Base-by-base conservation (phyloP, 1,140 invertebrate species). In the Meloidogyne hapla region DNA sequence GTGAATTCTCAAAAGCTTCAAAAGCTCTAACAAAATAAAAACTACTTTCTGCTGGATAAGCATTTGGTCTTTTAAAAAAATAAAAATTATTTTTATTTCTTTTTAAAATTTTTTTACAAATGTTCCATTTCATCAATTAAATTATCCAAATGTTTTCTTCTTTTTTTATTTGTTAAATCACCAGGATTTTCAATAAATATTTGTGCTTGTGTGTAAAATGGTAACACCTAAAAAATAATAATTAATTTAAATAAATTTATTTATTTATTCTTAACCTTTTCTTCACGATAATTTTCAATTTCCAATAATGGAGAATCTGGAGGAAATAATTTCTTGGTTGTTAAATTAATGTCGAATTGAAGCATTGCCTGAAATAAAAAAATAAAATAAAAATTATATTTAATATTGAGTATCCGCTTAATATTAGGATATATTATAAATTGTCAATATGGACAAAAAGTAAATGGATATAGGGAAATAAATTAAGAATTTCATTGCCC, bases 171-270 rank as follows among this genome's bases (percentile, higher is more conserved):
- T 15, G 77, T 73, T 15, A 86, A 65, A 69, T 86, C 81, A 18
- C 85, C 85, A n/a, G 85, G 85, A 12, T 84, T 81, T 56, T 86
- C 83, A 4, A 86, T 77, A 68, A 86, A 87, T 1, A 86, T 78
- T 21, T 85, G 87, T 26, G 84, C 85, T 65, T 80, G 79, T 6
- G 84, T 86, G 65, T 83, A 86, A 61, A 82, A 74, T 5, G 85
- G 86, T 2, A 87, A 77, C 42, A 86, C 69, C 42, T 45, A 45
- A 45, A 45, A 42, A 1, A 2, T 12, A 8, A 42, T 8, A 2
- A 45, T 45, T 45, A 15, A 45, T 2, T 45, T 45, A 45, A 45
- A 45, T 15, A 42, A 42, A 5, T 12, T 5, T 12, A 42, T 42
- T n/a, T n/a, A 42, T 6, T 45, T 45, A 42, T 12, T 45, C 2